Percentiles rank a stretch among this genome's conserved stretches.
These are phyloP conservation scores for Neocloeon triangulifer DNA, from an alignment of 1,140 invertebrate genomes.

Conservation along the genomic window DNA sequence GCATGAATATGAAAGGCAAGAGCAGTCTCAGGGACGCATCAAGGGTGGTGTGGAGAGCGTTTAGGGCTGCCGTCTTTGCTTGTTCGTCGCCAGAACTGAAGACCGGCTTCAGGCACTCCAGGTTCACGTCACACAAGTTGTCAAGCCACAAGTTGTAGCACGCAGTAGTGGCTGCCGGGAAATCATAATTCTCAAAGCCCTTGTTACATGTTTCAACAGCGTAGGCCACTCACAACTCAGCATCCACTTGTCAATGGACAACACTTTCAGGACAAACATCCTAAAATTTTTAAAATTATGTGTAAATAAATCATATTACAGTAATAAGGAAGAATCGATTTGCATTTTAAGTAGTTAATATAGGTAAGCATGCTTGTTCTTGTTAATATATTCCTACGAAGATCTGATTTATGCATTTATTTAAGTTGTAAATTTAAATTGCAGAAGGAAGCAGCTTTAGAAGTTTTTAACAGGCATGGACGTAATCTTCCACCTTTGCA, in stretches of 20 bases:
- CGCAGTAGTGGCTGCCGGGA: conserved; percentile 66
- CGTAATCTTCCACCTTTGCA: no score
- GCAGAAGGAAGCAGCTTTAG: no score
- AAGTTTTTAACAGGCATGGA: no score
- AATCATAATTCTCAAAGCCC: conserved; percentile 74
- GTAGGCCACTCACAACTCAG: conserved; percentile 55
- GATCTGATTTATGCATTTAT: no score
- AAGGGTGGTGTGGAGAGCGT: conserved; percentile 57
- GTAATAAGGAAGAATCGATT: no score
- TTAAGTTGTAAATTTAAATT: no score
- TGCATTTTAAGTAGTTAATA: no score
- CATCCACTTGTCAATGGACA: conserved; percentile 79
- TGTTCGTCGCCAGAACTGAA: conserved; percentile 21
- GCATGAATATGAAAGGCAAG: conserved; percentile 97
- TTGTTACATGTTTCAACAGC: conserved; percentile 56
- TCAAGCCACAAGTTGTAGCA: conserved; percentile 96
- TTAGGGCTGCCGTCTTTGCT: conserved; percentile 29
- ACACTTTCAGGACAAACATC: no score
- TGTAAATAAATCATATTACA: no score
- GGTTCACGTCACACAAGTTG: conserved; percentile 93
- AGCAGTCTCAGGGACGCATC: conserved; percentile 70
- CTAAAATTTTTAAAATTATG: no score
- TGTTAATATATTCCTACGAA: no score
- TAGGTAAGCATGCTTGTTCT: no score
- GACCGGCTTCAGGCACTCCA: conserved; percentile 35